Conservation (phyloP, 2,113 vertebrate species). For the Microtus pennsylvanicus region DNA sequence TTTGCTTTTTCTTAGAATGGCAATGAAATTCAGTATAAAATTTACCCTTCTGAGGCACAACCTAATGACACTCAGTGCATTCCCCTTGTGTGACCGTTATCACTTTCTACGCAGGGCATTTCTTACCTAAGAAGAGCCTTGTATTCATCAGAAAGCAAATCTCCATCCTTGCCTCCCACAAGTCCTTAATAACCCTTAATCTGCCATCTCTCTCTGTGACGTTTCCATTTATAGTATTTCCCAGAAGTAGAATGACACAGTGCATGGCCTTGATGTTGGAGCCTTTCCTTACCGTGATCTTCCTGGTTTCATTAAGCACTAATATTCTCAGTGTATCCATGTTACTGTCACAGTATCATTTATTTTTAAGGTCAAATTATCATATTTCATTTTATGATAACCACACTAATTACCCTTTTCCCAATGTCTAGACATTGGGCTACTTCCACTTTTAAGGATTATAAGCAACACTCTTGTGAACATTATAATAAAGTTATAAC, state of each 20-base stretch:
- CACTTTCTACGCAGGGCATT: not conserved
- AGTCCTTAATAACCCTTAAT: not conserved
- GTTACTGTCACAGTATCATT: not conserved
- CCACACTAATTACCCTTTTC: not conserved
- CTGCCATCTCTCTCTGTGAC: not conserved
- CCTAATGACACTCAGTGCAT: not conserved
- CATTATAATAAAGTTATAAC: not conserved
- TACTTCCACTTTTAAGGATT: not conserved
- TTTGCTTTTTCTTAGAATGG: not conserved
- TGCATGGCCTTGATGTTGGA: not conserved
- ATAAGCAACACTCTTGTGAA: not conserved
- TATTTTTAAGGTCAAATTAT: not conserved
- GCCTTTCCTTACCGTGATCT: not conserved
- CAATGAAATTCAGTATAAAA: not conserved
- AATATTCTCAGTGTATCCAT: not conserved
- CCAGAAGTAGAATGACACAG: not conserved
- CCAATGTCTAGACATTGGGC: not conserved
- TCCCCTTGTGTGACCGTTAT: not conserved
- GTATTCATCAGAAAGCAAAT: not conserved
- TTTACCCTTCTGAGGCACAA: not conserved
- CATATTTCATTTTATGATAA: not conserved
- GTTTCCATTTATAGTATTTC: not conserved
- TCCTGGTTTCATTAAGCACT: not conserved
- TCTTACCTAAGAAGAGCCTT: not conserved
- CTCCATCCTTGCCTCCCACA: not conserved